These are phyloP conservation scores for Eidolon helvum DNA, from an alignment of 2,113 vertebrate species.

Conservation along the genomic window DNA sequence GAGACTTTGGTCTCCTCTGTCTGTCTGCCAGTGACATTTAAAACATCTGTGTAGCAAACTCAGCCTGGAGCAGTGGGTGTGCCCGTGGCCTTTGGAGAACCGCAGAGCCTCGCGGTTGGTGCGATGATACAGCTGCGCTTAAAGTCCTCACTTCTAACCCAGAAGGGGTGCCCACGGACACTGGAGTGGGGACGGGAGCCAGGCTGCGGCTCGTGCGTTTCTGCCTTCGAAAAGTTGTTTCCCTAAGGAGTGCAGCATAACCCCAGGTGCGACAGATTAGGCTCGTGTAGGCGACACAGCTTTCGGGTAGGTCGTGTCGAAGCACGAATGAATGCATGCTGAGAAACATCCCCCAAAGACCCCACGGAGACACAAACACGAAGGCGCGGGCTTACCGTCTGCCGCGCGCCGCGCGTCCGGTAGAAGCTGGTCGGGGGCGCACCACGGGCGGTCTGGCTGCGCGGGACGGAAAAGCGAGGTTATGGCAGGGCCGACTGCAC, in stretches of 20 bases:
- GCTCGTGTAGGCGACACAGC: constrained; percentile 48
- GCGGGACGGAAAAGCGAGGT: constrained; percentile 83
- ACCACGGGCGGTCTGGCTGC: constrained; percentile 84
- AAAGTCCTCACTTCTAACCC: background rate
- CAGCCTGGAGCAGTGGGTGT: background rate
- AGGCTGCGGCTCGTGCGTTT: background rate
- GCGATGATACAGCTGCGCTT: background rate
- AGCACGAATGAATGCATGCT: constrained; percentile 31
- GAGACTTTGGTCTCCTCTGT: constrained; percentile 28
- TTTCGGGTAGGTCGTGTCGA: constrained; percentile 34
- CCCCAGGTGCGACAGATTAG: constrained; percentile 17
- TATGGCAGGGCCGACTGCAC: constrained; percentile 83
- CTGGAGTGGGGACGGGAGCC: constrained; percentile 32
- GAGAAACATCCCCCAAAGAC: constrained; percentile 68
- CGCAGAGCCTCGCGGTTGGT: background rate
- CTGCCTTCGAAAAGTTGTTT: background rate
- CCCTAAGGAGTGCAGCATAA: background rate
- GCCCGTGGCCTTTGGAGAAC: background rate
- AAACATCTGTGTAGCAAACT: constrained; percentile 36
- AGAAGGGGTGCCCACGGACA: background rate
- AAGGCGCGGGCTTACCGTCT: constrained; percentile 82
- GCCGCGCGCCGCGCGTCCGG: constrained; percentile 84
- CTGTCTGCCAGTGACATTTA: constrained; percentile 42
- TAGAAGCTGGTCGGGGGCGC: constrained; percentile 83
- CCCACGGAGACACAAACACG: constrained; percentile 70